Evolutionary conservation across 2,888 invertebrate genomes (phyloP), one percentile per base, ranked within the genome.

Genomic region (Syritta pipiens): DNA sequence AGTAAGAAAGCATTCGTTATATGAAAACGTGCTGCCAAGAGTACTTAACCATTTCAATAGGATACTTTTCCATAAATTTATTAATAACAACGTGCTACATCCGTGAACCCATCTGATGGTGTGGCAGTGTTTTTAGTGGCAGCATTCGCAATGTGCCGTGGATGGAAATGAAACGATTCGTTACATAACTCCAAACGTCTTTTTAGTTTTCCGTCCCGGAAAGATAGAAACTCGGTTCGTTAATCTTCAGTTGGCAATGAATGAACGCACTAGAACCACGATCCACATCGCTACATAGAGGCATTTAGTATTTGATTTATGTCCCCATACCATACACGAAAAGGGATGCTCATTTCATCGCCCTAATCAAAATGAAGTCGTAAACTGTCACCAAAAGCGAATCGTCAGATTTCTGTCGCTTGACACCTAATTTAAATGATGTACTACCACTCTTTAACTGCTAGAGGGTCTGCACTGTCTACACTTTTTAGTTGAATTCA

Each of bases 361-460:
- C 62, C 68, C 60, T 62, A 62, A 79, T 79, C 79, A 79, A 74
- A 79, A 79, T 79, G 68, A 79, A 79, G 79, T 74, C 79, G 79
- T 79, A 79, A 79, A 79, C 67, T 79, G 79, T 74, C 74, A 74
- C 68, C 60, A 57, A 59, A 53, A 72, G 57, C 51, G 77, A 65
- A 71, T 72, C 57, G 53, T 57, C 28, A 26, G 51, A 42, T 60
- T 57, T 57, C 49, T 55, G 75, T 71, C 55, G 40, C 40, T 59
- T 77, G 72, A 60, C 67, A 67, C 72, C 59, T 72, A 77, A 72
- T 74, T 79, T 74, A 57, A 79, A 79, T 79, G 79, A 79, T 62
- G 62, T 79, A 62, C 59, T 57, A 32, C 40, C 30, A 40, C 20
- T 49, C 35, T 72, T 74, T 55, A 48, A 72, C 5, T 32, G 51